Evolutionary conservation across 2,888 invertebrate species (phyloP).

Genomic region (Tinea semifulvella): DNA sequence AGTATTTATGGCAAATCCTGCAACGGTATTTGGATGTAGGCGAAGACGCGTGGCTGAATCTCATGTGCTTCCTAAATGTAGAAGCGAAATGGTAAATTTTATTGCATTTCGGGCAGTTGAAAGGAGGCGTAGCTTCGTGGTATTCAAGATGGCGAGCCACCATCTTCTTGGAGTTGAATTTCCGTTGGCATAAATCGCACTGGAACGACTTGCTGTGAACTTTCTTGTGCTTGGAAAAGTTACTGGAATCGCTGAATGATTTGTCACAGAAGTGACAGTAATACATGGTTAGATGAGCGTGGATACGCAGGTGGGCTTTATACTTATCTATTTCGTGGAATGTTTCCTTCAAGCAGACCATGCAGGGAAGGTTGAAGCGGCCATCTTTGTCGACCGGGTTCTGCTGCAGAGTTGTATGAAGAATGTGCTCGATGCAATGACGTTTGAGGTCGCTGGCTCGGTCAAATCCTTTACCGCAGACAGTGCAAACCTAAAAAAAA

Average conservation of each 20-base stretch:
- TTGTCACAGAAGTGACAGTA: conserved; percentile 57
- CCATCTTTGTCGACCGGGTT: conserved; percentile 40
- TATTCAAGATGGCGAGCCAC: conserved; percentile 53
- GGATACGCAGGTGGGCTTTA: conserved; percentile 54
- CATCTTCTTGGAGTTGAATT: conserved; percentile 59
- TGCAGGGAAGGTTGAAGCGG: conserved; percentile 43
- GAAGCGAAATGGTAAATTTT: conserved; percentile 51
- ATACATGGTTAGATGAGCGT: conserved; percentile 55
- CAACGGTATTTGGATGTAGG: conserved; percentile 33
- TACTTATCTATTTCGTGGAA: conserved; percentile 50
- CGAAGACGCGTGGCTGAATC: conserved; percentile 36
- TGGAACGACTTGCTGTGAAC: conserved; percentile 48
- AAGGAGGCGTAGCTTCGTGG: conserved; percentile 40
- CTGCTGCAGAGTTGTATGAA: conserved; percentile 45
- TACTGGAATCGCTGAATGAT: conserved; percentile 58
- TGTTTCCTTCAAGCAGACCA: conserved; percentile 38
- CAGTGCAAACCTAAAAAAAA: conserved; percentile 40
- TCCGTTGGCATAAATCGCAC: conserved; percentile 53
- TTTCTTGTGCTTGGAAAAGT: conserved; percentile 62
- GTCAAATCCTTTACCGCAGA: conserved; percentile 49
- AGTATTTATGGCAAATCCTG: conserved; percentile 38
- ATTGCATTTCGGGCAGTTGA: conserved; percentile 38
- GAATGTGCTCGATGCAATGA: conserved; percentile 57
- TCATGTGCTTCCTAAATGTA: conserved; percentile 50
- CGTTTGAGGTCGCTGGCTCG: conserved; percentile 54